phyloP scores from a whole-genome alignment of 2,113 vertebrate genomes.

The Melanostigma gelatinosum region DNA sequence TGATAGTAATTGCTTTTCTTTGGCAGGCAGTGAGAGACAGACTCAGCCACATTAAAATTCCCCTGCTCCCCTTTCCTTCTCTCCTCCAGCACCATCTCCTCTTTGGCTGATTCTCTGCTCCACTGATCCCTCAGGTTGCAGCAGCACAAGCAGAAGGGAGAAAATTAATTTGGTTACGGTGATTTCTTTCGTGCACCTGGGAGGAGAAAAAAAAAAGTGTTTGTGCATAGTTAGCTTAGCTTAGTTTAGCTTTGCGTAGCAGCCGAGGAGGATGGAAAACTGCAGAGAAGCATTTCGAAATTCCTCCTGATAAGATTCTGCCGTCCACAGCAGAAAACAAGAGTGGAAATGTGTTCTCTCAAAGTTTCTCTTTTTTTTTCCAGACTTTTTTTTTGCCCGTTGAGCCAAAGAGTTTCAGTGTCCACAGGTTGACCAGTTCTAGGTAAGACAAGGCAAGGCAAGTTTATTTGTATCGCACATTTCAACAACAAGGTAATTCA shows the following conservation, averaged over 20 bases:
- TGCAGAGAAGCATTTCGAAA: slow-evolving; percentile 70
- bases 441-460: too few species aligned
- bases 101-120: slow-evolving; percentile 67
- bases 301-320: slow-evolving; percentile 68
- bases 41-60: slow-evolving; percentile 80
- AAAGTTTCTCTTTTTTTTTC: slow-evolving; percentile 27
- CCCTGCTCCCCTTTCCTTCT: slow-evolving; percentile 68
- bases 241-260: slow-evolving; percentile 48
- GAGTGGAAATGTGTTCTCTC: slow-evolving; percentile 21
- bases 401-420: slow-evolving; percentile 4
- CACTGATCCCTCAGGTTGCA: slow-evolving; percentile 75
- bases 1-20: slow-evolving; percentile 79
- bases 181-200: slow-evolving; percentile 61
- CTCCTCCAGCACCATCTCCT: slow-evolving; percentile 69
- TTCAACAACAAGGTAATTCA: too few species aligned
- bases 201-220: slow-evolving; percentile 38
- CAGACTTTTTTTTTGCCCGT: slow-evolving; percentile 6
- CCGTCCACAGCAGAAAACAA: slow-evolving; percentile 61
- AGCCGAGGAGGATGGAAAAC: slow-evolving; percentile 57
- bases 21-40: slow-evolving; percentile 71
- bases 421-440: neutral
- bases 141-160: slow-evolving; percentile 71
- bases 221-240: slow-evolving; percentile 72
- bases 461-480: too few species aligned
- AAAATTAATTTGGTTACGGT: slow-evolving; percentile 77